Evolutionary conservation across 2,888 invertebrate species (phyloP).

Genomic region (Autographa pulchrina): DNA sequence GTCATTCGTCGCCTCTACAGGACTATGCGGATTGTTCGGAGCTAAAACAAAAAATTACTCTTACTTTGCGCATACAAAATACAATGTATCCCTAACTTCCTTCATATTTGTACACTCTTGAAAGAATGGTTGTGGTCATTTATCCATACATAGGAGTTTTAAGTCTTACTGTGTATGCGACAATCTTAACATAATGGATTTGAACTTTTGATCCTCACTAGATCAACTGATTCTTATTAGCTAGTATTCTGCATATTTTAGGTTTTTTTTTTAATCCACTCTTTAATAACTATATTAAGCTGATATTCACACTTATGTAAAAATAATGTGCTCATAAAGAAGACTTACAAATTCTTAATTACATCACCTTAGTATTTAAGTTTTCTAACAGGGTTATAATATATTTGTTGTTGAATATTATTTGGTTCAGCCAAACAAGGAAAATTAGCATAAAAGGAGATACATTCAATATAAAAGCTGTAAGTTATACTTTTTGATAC

Average conservation of each 20-base stretch:
- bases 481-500: background rate
- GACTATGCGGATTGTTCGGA: slow-evolving; percentile 57
- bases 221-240: background rate
- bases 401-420: background rate
- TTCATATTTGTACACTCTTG: too few relatives aligned
- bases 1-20: slow-evolving; percentile 74
- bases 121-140: too few relatives aligned
- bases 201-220: background rate
- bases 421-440: background rate
- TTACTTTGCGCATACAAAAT: background rate
- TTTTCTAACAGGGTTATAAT: background rate
- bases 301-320: background rate
- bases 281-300: background rate
- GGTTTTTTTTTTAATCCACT: background rate
- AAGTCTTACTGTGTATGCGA: background rate
- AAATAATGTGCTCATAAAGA: background rate
- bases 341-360: background rate
- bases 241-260: background rate
- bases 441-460: background rate
- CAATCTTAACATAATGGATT: background rate
- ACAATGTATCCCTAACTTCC: background rate
- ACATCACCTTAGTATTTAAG: background rate
- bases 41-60: slow-evolving; percentile 43
- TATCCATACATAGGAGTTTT: background rate
- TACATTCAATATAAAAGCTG: background rate